A percentile compares a stretch with the other conserved stretches of the same genome.
Conservation (phyloP, 2,113 vertebrate genomes). For the Herpetotheres cachinnans region DNA sequence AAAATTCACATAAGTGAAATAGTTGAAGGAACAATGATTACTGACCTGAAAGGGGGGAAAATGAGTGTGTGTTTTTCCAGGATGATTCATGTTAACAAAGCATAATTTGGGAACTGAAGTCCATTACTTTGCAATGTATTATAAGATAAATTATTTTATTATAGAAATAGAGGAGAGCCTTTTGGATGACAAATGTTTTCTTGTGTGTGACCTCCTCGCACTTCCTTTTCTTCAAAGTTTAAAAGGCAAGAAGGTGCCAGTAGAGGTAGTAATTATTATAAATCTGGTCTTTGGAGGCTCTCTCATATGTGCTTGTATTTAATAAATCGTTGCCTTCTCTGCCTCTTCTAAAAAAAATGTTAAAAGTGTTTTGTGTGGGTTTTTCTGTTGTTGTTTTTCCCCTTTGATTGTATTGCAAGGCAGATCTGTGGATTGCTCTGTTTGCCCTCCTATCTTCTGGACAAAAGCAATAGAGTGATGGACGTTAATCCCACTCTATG, state of each 20-base stretch:
- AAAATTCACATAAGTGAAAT: background rate
- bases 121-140: background rate
- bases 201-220: conserved; percentile 16
- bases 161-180: background rate
- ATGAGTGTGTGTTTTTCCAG: background rate
- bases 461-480: background rate
- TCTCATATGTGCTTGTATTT: background rate
- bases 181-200: background rate
- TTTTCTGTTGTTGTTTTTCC: background rate
- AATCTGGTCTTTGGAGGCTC: background rate
- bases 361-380: background rate
- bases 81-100: background rate
- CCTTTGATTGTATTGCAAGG: background rate
- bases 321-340: background rate
- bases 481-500: background rate
- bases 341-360: background rate
- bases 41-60: background rate
- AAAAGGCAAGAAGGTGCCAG: conserved; percentile 5
- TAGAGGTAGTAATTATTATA: conserved; percentile 22
- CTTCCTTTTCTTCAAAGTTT: background rate
- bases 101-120: background rate
- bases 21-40: background rate
- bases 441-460: background rate
- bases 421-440: background rate
- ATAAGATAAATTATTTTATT: conserved; percentile 8